Base-by-base conservation (phyloP, 2,888 invertebrate species). In the Eustalomyia histrio region DNA sequence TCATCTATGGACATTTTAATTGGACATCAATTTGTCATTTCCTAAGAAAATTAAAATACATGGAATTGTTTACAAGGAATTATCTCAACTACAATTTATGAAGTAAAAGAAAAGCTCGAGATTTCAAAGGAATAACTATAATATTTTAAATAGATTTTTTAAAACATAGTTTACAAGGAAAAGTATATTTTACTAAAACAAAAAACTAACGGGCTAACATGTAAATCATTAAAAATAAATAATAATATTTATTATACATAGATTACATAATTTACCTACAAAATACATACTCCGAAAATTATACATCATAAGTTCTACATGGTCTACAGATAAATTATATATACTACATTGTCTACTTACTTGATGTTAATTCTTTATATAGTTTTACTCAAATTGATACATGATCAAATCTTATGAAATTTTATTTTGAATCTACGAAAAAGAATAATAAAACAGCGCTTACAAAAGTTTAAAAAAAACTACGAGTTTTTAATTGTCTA, bases 11-110 rank as follows among this genome's bases (percentile, higher is more conserved):
- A 33, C 33, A 16, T 72, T 21, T 52, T 16, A 17, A 35, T 35
- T 16, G 14, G 18, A 64, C 53, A 63, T 14, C 10, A 24, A 10
- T 17, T 50, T 63, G 63, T 16, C 14, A 50, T 50, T 35, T 50
- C 50, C 50, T 61, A 52, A 69, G 57, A 75, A 39, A 39, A 57
- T 33, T 50, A 18, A n/a, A 55, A 12, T 64, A 29, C 63, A 57
- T 65, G 78, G 72, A 78, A 78, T 78, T 78, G 78, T 43, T 16
- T 67, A 72, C 78, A 78, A 78, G 78, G 72, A 78, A 72, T 72
- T 78, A 6, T 29, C 29, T 29, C 7, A 29, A 29, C 29, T 29
- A 29, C 29, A 7, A 29, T 29, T 6, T 6, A 29, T 29, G 7
- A 6, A 29, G 3, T 6, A 6, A 29, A 29, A 29, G 7, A 3